phyloP scores from a whole-genome alignment of 2,113 vertebrate genomes.

The Monopterus albus region DNA sequence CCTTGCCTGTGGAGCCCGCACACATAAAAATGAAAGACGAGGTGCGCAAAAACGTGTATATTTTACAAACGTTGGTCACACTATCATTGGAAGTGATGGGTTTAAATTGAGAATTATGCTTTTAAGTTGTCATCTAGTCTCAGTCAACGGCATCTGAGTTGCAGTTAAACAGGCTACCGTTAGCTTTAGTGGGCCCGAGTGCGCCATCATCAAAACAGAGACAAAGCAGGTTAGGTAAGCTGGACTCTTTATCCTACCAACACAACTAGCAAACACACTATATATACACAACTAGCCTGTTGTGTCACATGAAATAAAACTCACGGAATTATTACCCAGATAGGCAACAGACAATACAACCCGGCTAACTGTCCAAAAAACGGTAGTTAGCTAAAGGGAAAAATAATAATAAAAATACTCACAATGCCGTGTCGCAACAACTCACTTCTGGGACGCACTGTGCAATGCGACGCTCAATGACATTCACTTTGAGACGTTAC shows the following conservation, averaged over 20 bases:
- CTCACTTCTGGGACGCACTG: constrained; percentile 41
- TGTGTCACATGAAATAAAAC: not conserved
- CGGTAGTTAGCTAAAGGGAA: not conserved
- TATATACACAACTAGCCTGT: too few species aligned
- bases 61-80: not conserved
- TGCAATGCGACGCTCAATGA: constrained; percentile 42
- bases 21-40: not conserved
- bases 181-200: constrained; percentile 74
- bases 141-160: not conserved
- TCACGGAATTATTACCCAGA: not conserved
- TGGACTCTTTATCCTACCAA: constrained; percentile 28
- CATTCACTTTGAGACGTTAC: constrained; percentile 1
- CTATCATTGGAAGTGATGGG: rapidly evolving
- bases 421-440: constrained; percentile 69
- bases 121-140: not conserved
- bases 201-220: constrained; percentile 73
- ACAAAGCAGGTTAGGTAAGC: constrained; percentile 76
- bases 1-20: not conserved
- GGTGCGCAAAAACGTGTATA: not conserved
- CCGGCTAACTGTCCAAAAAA: not conserved
- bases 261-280: constrained; percentile 7
- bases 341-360: not conserved
- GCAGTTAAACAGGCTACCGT: constrained; percentile 44
- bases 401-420: constrained; percentile 42
- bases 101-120: rapidly evolving